Percentiles rank a stretch among this genome's conserved stretches.
Conservation (phyloP, 2,888 invertebrate genomes). For the Dynastes grantii region DNA sequence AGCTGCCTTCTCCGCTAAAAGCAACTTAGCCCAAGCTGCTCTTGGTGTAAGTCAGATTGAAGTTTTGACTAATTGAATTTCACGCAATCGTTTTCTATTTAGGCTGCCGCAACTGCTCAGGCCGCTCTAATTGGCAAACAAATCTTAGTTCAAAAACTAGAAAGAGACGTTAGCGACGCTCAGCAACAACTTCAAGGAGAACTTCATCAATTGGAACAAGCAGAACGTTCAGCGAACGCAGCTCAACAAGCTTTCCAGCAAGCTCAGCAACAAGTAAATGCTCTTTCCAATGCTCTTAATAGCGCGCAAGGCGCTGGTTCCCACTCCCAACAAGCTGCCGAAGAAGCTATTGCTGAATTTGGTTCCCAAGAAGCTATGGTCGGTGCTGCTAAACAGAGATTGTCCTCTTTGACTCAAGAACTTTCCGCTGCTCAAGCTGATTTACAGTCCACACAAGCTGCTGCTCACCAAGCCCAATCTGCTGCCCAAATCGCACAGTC, state of each 20-base stretch:
- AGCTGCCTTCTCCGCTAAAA: slow-evolving; percentile 81
- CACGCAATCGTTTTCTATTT: background rate
- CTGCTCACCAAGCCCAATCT: slow-evolving; percentile 80
- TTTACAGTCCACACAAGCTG: slow-evolving; percentile 83
- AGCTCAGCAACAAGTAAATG: slow-evolving; percentile 74
- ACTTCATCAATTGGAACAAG: slow-evolving; percentile 82
- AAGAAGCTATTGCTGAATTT: slow-evolving; percentile 83
- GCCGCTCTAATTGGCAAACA: slow-evolving; percentile 80
- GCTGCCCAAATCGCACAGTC: slow-evolving; percentile 83
- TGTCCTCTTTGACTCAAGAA: slow-evolving; percentile 80
- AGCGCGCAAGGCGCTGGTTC: slow-evolving; percentile 85
- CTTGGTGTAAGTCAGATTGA: slow-evolving; percentile 69
- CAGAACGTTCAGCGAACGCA: slow-evolving; percentile 80
- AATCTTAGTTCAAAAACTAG: slow-evolving; percentile 73
- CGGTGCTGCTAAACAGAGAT: slow-evolving; percentile 80
- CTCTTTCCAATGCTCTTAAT: slow-evolving; percentile 82
- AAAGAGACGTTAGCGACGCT: slow-evolving; percentile 83
- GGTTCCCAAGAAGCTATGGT: slow-evolving; percentile 85
- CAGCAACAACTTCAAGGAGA: slow-evolving; percentile 81
- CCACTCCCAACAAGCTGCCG: slow-evolving; percentile 82
- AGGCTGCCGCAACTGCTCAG: slow-evolving; percentile 79
- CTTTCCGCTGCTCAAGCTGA: slow-evolving; percentile 81
- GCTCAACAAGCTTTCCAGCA: slow-evolving; percentile 81
- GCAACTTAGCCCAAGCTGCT: slow-evolving; percentile 79
- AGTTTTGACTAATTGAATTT: too few relatives aligned